phyloP scores from a whole-genome alignment of 1,140 invertebrate species.

The Pteromalus puparum region DNA sequence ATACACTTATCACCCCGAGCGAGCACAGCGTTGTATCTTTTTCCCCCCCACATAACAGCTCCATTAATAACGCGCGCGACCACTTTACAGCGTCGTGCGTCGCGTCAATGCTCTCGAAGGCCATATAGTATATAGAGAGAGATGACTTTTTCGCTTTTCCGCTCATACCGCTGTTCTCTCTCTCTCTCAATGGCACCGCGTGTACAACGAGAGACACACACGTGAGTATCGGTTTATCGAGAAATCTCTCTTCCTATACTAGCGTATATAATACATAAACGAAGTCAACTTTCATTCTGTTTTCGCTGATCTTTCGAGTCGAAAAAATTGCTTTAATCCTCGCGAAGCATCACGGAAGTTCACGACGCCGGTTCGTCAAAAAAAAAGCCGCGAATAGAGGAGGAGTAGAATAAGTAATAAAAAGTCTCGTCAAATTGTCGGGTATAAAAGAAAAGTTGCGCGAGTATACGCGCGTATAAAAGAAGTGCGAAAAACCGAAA shows the following conservation, averaged over 20 bases:
- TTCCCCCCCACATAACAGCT: background rate
- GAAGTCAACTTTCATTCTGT: background rate
- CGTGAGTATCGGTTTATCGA: background rate
- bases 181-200: no score
- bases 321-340: slow-evolving; percentile 32
- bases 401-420: slow-evolving; percentile 13
- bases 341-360: slow-evolving; percentile 7
- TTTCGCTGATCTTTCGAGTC: background rate
- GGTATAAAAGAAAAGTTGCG: slow-evolving; percentile 37
- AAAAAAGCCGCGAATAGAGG: background rate
- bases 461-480: background rate
- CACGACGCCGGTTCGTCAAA: background rate
- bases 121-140: background rate
- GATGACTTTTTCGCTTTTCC: background rate
- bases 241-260: background rate
- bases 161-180: no score
- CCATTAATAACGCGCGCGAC: background rate
- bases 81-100: background rate
- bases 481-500: slow-evolving; percentile 46
- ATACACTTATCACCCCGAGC: no score
- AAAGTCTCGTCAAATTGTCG: slow-evolving; percentile 27
- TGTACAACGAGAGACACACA: no score
- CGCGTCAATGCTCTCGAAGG: slow-evolving; percentile 1
- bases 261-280: background rate
- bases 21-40: background rate